Base-by-base conservation (phyloP, 2,888 invertebrate species). In the Ectemnius cavifrons region DNA sequence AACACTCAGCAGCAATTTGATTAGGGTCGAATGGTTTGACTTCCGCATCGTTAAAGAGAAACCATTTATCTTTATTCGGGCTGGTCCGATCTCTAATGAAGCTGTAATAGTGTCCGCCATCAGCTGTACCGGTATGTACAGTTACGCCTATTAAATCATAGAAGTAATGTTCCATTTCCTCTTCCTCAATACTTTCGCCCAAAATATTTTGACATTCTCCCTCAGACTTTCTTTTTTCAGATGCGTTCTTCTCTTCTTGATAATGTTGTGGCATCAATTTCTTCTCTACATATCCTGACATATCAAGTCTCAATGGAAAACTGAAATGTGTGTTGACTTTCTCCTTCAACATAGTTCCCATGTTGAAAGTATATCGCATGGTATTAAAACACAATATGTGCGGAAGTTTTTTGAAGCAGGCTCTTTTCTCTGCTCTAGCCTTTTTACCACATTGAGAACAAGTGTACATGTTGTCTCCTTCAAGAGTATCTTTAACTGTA, bases 251-350 rank as follows among this genome's bases (percentile, higher is more conserved):
- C 77, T 89, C 91, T 93, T 95, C 95, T 92, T 95, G 95, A 89
- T 96, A 96, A 85, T 97, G 96, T 73, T 96, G 96, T 0, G 97
- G 96, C 95, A 97, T 97, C 1, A 98, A 92, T 84, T 97, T 96
- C 90, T 97, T 97, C 91, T 98, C 98, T 74, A 98, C 97, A 88
- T 98, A 98, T 56, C 96, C 96, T 0, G 96, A 96, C 98, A 98
- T 98, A 90, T 98, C 98, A 13, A 98, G 92, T 63, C 96, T 93
- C 92, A 98, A 93, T 0, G 98, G 98, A 91, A 98, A 98, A 14
- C 98, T 98, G 91, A 98, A 98, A 88, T 98, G 98, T 0, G 98
- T 98, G 91, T 98, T 98, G 1, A 98, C 98, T 90, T 98, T 98
- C 90, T 98, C 98, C 88, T 98, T 98, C 74, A 97, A 93, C 98